Evolutionary conservation across 1,140 invertebrate species (phyloP).

Genomic region (Hypsibius dujardini): DNA sequence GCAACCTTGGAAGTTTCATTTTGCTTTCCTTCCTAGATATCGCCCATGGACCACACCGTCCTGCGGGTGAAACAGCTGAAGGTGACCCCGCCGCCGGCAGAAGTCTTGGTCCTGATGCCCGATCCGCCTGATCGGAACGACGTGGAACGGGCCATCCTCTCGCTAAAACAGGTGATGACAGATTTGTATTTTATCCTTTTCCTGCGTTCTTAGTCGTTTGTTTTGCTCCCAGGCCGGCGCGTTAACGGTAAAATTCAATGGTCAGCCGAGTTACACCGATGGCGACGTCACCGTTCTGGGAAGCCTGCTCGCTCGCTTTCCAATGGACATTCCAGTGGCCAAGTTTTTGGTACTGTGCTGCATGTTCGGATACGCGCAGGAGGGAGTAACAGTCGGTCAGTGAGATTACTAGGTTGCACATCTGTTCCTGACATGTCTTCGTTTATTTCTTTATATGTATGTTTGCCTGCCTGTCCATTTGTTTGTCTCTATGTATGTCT

Average conservation of each 20-base stretch:
- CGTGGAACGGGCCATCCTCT: conserved; percentile 56
- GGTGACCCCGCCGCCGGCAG: conserved; percentile 57
- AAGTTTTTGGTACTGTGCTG: conserved; percentile 74
- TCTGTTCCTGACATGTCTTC: conserved; percentile 9
- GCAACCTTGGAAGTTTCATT: no score
- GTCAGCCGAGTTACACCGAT: conserved; percentile 43
- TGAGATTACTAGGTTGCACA: neutral
- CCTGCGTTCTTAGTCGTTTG: conserved; percentile 51
- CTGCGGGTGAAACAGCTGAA: conserved; percentile 62
- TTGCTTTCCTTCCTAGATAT: neutral
- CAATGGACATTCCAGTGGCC: conserved; percentile 57
- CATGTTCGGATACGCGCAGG: conserved; percentile 65
- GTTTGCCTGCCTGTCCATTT: no score
- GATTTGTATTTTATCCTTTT: conserved; percentile 27
- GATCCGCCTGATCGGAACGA: conserved; percentile 67
- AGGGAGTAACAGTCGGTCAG: conserved; percentile 67
- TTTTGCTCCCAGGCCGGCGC: conserved; percentile 34
- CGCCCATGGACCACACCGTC: conserved; percentile 60
- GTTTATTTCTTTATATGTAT: no score
- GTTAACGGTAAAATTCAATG: conserved; percentile 42
- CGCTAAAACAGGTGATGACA: conserved; percentile 57
- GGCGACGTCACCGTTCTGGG: conserved; percentile 76
- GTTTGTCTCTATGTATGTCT: no score
- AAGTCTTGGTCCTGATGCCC: conserved; percentile 58
- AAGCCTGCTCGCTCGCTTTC: conserved; percentile 56